Evolutionary conservation across 2,797 vertebrate genomes (phyloP), one percentile per base, ranked within the genome.

Genomic region (Limnodromus scolopaceus): DNA sequence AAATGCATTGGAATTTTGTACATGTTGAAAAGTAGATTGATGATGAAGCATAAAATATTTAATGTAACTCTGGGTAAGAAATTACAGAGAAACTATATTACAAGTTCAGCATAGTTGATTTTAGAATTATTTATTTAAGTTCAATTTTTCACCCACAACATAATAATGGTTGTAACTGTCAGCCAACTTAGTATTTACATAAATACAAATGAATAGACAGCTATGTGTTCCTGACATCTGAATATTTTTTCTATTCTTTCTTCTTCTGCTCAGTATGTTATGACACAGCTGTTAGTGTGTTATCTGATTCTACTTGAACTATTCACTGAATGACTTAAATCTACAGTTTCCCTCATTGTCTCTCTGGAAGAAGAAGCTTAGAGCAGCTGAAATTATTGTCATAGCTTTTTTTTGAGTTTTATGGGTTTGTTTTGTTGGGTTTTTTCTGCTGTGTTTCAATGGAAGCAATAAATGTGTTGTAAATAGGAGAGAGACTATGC

Each of bases 41-140:
- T 95, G 82, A 90, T 92, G 71, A 94, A 78, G 20, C 24, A 93
- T 85, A 80, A 93, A 95, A 66, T 77, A 94, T 90, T 94, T 92
- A 89, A 93, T 89, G 55, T 71, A 86, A 93, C 24, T 95, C 75
- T 76, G 18, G 10, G 28, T 89, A 93, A 97, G 63, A 94, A 91
- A 81, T 93, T 87, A 57, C 18, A 87, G 58, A 84, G 83, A 87
- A 94, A 85, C 11, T 76, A 19, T 60, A 71, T 86, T 84, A 91
- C 22, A 94, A 88, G 54, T 75, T 92, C 88, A 96, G 13, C 16
- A 38, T 10, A 94, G 53, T 49, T 93, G 55, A 78, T 63, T 92
- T 96, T 85, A 68, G 30, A 85, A 49, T 88, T 8, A 87, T 91
- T 95, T 94, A 46, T 90, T 90, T 95, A 79, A 82, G 30, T 93